Conservation (phyloP, 1,140 invertebrate genomes). For the Brachystomella parvula region DNA sequence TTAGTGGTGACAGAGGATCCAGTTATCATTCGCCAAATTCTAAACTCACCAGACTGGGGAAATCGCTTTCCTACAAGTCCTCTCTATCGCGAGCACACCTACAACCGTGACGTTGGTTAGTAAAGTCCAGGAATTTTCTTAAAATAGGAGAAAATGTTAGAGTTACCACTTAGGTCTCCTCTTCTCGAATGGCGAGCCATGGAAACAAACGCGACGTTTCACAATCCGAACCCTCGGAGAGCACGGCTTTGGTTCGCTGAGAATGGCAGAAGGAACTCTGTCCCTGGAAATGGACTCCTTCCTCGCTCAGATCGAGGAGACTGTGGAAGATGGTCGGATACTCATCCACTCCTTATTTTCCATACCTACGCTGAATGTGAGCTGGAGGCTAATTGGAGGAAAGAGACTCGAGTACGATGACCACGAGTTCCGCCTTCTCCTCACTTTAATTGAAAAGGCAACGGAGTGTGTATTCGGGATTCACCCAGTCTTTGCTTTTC, state of each 20-base stretch:
- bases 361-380: slow-evolving; percentile 55
- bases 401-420: slow-evolving; percentile 43
- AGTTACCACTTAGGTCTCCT: slow-evolving; percentile 56
- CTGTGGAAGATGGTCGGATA: not conserved
- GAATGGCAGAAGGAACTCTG: slow-evolving; percentile 61
- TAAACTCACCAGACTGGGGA: not conserved
- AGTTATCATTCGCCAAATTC: not conserved
- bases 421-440: slow-evolving; percentile 19
- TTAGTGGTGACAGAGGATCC: not conserved
- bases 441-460: not conserved
- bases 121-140: too few relatives aligned
- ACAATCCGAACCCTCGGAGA: slow-evolving; percentile 65
- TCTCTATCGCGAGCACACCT: not conserved
- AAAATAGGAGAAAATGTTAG: too few relatives aligned
- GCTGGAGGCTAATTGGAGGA: slow-evolving; percentile 63
- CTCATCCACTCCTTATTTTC: slow-evolving; percentile 20
- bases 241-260: slow-evolving; percentile 67
- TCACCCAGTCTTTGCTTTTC: not conserved
- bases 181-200: slow-evolving; percentile 62
- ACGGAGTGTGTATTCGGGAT: not conserved
- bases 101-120: not conserved
- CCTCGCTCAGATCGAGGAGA: not conserved
- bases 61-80: not conserved
- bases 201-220: slow-evolving; percentile 74
- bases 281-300: not conserved